Evolutionary conservation across 2,797 vertebrate genomes (phyloP).

Genomic region (Gymnodraco acuticeps): DNA sequence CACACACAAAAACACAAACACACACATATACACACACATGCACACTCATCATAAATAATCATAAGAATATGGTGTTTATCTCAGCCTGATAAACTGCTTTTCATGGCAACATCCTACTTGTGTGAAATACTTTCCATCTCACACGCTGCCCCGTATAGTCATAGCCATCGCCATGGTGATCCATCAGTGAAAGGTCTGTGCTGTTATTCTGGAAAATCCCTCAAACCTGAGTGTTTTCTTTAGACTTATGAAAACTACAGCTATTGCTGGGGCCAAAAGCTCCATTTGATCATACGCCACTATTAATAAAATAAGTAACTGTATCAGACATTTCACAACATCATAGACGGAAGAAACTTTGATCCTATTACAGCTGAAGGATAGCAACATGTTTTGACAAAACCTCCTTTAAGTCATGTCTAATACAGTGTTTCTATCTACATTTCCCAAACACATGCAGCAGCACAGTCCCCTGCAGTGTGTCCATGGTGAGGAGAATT

Average conservation of each 20-base stretch:
- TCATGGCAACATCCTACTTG: conserved; percentile 25
- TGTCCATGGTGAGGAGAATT: conserved; percentile 66
- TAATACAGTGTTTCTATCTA: conserved; percentile 11
- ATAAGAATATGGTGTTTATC: conserved; percentile 56
- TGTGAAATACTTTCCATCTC: conserved; percentile 20
- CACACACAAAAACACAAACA: conserved; percentile 6
- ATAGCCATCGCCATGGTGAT: conserved; percentile 38
- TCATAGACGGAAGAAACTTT: conserved; percentile 1
- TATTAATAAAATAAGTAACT: conserved; percentile 8
- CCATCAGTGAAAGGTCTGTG: conserved; percentile 28
- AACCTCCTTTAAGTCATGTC: conserved; percentile 16
- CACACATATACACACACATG: conserved; percentile 4
- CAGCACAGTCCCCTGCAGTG: conserved; percentile 42
- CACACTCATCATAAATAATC: conserved; percentile 48
- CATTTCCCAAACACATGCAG: conserved; percentile 45
- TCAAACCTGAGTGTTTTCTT: conserved; percentile 4
- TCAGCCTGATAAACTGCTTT: conserved; percentile 35
- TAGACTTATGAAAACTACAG: not conserved
- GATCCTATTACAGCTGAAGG: conserved; percentile 22
- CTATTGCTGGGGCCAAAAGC: conserved; percentile 14
- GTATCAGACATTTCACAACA: conserved; percentile 1
- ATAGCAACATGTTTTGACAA: conserved; percentile 8
- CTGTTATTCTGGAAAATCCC: conserved; percentile 18
- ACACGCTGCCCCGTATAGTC: conserved; percentile 20
- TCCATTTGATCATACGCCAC: conserved; percentile 10